Evolutionary conservation across 2,797 vertebrate species (phyloP).

Genomic region (Luscinia megarhynchos): DNA sequence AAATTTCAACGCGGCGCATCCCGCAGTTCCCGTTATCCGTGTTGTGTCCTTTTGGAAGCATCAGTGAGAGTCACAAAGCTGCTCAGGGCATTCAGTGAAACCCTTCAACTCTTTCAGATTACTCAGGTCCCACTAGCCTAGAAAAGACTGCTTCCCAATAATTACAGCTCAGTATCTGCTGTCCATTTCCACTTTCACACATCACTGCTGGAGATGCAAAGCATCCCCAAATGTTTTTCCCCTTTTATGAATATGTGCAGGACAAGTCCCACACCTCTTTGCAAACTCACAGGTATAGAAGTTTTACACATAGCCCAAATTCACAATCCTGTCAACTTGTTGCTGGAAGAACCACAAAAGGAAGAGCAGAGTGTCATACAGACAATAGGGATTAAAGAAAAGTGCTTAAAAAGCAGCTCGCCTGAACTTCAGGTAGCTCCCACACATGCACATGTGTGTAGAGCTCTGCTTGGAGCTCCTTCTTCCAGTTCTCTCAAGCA

Average conservation of each 20-base stretch:
- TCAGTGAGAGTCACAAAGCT: neutral
- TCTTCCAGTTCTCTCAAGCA: neutral
- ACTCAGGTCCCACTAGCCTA: neutral
- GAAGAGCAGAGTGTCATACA: neutral
- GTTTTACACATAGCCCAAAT: neutral
- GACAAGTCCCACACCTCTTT: neutral
- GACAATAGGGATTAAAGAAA: neutral
- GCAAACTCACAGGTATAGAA: neutral
- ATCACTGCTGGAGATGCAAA: neutral
- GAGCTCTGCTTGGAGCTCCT: neutral
- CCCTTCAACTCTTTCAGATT: neutral
- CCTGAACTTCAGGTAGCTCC: neutral
- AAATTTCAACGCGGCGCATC: neutral
- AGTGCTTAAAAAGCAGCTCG: neutral
- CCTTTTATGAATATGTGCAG: neutral
- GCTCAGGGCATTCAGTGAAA: neutral
- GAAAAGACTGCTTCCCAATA: neutral
- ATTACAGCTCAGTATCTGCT: neutral
- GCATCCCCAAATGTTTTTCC: neutral
- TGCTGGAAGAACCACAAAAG: neutral
- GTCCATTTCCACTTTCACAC: neutral
- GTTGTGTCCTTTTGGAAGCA: neutral
- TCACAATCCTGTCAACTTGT: neutral
- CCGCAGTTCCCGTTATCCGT: neutral
- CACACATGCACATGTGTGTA: accelerated